phyloP scores from a whole-genome alignment of 2,797 vertebrate genomes.

The Dendrocincla tyrannina region DNA sequence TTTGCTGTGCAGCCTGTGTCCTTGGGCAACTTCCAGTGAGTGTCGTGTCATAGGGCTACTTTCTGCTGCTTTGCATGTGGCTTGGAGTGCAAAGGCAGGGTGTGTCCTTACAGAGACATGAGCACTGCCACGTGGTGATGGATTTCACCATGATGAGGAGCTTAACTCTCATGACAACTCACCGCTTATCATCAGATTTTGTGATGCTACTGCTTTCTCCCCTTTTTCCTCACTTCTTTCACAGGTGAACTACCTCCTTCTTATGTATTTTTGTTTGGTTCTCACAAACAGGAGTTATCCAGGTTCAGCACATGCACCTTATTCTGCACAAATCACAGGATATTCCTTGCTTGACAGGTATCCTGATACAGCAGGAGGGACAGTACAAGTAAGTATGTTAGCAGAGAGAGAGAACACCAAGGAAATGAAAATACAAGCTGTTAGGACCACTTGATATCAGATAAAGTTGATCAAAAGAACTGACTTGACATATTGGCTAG shows the following conservation, averaged over 20 bases:
- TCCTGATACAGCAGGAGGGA: background rate
- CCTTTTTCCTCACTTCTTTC: background rate
- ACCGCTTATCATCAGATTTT: background rate
- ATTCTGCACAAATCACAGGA: background rate
- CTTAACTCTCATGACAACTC: background rate
- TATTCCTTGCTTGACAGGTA: background rate
- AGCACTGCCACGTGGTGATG: fast-evolving
- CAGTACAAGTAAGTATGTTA: background rate
- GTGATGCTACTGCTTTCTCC: background rate
- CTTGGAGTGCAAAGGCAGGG: background rate
- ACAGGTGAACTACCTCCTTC: background rate
- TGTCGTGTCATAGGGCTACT: fast-evolving
- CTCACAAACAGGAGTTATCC: background rate
- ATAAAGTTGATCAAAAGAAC: background rate
- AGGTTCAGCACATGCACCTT: background rate
- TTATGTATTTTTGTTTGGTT: background rate
- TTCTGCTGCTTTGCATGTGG: fast-evolving
- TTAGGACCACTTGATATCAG: background rate
- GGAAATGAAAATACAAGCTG: background rate
- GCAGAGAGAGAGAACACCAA: background rate
- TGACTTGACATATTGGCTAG: background rate
- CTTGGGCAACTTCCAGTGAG: background rate
- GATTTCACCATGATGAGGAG: background rate
- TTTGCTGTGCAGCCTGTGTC: background rate
- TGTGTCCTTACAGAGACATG: background rate